These are phyloP conservation scores for Anseranas semipalmata DNA, from an alignment of 2,113 vertebrate species.

Conservation along the genomic window DNA sequence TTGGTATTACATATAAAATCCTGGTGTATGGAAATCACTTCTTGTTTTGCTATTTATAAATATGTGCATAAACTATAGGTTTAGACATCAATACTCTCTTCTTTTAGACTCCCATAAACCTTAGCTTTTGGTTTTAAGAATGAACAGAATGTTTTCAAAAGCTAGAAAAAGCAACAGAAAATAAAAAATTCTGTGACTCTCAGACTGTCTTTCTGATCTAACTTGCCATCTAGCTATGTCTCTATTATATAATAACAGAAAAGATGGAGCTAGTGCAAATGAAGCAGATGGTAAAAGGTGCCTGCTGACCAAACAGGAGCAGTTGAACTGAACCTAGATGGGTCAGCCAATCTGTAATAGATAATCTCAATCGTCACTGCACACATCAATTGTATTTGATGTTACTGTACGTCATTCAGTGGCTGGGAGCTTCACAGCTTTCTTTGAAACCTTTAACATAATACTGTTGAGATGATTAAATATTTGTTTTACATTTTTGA, in stretches of 20 bases:
- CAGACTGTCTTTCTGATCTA: conserved; percentile 24
- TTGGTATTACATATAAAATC: not conserved
- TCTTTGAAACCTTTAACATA: conserved; percentile 53
- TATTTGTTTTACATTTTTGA: conserved; percentile 28
- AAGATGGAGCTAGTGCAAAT: conserved; percentile 12
- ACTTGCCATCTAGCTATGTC: not conserved
- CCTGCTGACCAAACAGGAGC: conserved; percentile 63
- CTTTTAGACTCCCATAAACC: not conserved
- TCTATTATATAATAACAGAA: conserved; percentile 3
- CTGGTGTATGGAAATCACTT: not conserved
- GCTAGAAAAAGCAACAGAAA: not conserved
- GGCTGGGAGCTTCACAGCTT: conserved; percentile 10
- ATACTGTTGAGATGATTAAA: conserved; percentile 49
- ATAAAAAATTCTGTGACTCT: conserved; percentile 8
- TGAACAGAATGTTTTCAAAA: not conserved
- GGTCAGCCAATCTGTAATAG: conserved; percentile 50
- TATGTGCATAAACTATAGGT: not conserved
- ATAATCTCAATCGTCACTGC: conserved; percentile 42
- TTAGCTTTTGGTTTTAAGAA: not conserved
- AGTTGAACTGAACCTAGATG: conserved; percentile 35
- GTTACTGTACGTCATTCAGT: not conserved
- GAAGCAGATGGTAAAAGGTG: conserved; percentile 65
- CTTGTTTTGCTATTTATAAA: not conserved
- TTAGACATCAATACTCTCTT: not conserved
- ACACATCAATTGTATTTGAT: conserved; percentile 48